Conservation (phyloP, 1,140 invertebrate species). For the Linepithema humile region DNA sequence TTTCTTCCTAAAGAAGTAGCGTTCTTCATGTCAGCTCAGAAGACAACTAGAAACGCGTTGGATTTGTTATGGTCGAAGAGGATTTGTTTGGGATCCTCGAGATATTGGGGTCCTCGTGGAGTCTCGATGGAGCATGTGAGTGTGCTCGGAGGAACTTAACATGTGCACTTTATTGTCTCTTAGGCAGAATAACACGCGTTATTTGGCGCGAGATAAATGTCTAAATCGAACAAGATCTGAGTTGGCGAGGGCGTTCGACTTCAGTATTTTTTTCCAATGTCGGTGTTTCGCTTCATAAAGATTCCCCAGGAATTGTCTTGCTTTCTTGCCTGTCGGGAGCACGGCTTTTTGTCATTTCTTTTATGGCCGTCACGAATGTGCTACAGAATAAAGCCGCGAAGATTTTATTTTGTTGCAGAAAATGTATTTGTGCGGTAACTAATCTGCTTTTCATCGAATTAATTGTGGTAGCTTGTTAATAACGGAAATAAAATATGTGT, state of each 20-base stretch:
- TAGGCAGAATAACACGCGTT: slow-evolving; percentile 75
- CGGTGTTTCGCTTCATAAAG: slow-evolving; percentile 65
- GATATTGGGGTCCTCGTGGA: neutral
- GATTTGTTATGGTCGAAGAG: slow-evolving; percentile 58
- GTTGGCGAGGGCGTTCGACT: slow-evolving; percentile 27
- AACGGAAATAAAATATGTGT: neutral
- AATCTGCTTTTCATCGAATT: slow-evolving; percentile 19
- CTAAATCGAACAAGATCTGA: slow-evolving; percentile 62
- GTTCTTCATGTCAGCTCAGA: slow-evolving; percentile 37
- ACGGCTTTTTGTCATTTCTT: slow-evolving; percentile 59
- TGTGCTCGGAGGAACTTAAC: slow-evolving; percentile 62
- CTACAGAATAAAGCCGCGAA: slow-evolving; percentile 31
- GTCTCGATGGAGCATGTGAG: neutral
- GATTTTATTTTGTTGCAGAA: slow-evolving; percentile 3
- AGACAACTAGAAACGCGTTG: slow-evolving; percentile 59
- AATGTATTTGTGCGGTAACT: neutral
- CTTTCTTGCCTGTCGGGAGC: slow-evolving; percentile 24
- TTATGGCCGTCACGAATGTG: slow-evolving; percentile 43
- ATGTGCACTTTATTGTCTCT: slow-evolving; percentile 75
- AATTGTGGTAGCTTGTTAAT: neutral
- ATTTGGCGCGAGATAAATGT: slow-evolving; percentile 75
- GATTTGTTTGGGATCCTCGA: slow-evolving; percentile 33
- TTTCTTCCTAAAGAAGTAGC: neutral
- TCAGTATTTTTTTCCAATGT: slow-evolving; percentile 56
- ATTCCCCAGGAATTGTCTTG: neutral